These are phyloP conservation scores for Rhynchomys soricoides DNA, from an alignment of 2,113 vertebrate genomes.

Conservation along the genomic window DNA sequence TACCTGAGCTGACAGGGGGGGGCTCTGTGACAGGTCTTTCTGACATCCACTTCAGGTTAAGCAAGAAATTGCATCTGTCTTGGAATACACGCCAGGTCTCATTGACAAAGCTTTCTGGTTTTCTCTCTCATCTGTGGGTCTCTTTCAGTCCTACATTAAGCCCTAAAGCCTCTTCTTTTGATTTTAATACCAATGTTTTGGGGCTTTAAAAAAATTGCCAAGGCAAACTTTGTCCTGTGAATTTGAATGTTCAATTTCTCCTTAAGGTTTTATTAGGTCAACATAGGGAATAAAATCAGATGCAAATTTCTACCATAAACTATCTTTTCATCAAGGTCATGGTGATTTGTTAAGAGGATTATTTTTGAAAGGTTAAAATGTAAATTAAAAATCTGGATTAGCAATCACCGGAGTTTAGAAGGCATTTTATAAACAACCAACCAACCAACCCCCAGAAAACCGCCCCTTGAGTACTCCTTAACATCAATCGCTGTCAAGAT, in stretches of 20 bases:
- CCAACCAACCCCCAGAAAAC: neutral
- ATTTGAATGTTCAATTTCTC: neutral
- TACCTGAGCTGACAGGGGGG: neutral
- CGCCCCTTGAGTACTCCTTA: neutral
- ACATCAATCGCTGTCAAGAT: neutral
- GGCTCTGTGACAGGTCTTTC: neutral
- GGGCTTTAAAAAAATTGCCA: neutral
- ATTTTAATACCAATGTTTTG: neutral
- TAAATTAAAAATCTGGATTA: neutral
- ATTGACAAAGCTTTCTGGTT: neutral
- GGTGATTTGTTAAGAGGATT: neutral
- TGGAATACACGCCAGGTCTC: neutral
- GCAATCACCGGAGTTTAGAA: neutral
- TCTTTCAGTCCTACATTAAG: neutral
- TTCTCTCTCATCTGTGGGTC: neutral
- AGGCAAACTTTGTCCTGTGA: neutral
- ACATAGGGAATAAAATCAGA: neutral
- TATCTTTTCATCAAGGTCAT: neutral
- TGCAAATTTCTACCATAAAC: neutral
- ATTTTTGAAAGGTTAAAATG: constrained; percentile 15
- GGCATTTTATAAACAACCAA: neutral
- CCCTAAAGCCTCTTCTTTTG: neutral
- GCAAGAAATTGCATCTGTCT: neutral
- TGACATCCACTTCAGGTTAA: neutral
- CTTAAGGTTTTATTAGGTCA: constrained; percentile 3